Evolutionary conservation across 2,797 vertebrate genomes (phyloP).

Genomic region (Crenuchus spilurus): DNA sequence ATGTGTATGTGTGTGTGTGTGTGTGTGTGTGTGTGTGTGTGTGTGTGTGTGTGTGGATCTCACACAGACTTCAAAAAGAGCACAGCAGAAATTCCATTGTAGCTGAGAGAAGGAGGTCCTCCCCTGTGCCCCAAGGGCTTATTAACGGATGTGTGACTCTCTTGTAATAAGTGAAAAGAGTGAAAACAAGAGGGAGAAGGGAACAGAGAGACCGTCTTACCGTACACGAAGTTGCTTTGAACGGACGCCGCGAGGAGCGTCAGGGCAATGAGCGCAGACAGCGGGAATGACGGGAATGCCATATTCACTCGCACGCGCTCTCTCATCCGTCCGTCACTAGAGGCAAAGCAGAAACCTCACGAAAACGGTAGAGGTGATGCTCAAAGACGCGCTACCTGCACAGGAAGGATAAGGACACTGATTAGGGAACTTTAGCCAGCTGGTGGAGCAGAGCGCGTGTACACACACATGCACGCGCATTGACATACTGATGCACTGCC

Average conservation of each 20-base stretch:
- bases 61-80: slow-evolving; percentile 54
- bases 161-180: slow-evolving; percentile 67
- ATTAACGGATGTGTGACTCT: slow-evolving; percentile 69
- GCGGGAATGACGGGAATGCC: slow-evolving; percentile 69
- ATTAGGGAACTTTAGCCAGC: slow-evolving; percentile 20
- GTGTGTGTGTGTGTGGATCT: neutral
- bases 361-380: slow-evolving; percentile 58
- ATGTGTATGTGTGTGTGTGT: slow-evolving; percentile 16
- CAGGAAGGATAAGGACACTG: slow-evolving; percentile 48
- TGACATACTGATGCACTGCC: slow-evolving; percentile 57
- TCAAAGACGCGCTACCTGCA: slow-evolving; percentile 70
- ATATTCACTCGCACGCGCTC: slow-evolving; percentile 64
- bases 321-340: slow-evolving; percentile 64
- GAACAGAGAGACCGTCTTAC: slow-evolving; percentile 57
- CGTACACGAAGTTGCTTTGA: slow-evolving; percentile 66
- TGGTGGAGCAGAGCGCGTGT: neutral
- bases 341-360: slow-evolving; percentile 64
- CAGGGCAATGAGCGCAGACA: slow-evolving; percentile 57
- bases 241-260: slow-evolving; percentile 62
- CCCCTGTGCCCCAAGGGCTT: slow-evolving; percentile 65
- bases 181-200: slow-evolving; percentile 37
- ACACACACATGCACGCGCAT: slow-evolving; percentile 39
- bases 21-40: neutral
- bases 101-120: slow-evolving; percentile 52
- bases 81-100: slow-evolving; percentile 62